A percentile compares a stretch with the other conserved stretches of the same genome.
phyloP scores from a whole-genome alignment of 1,140 invertebrate species.

The Thaumatotibia leucotreta region DNA sequence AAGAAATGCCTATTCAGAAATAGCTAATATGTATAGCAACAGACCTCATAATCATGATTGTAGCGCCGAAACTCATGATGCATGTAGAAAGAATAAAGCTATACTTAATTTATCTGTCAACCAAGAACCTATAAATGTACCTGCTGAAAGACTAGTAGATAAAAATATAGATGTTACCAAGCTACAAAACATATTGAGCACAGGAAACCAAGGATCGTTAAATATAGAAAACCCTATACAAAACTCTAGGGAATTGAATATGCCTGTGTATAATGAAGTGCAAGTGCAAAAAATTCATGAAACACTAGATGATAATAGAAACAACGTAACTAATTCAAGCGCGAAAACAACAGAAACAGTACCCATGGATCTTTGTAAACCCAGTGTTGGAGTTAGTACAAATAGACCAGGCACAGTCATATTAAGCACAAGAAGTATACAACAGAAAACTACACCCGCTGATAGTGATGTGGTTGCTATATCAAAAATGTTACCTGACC shows the following conservation, averaged over 20 bases:
- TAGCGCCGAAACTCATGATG: neutral
- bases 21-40: neutral
- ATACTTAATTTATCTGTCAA: neutral
- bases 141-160: neutral
- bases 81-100: neutral
- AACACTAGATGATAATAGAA: neutral
- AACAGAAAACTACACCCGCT: neutral
- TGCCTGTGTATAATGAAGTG: neutral
- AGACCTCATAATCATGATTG: neutral
- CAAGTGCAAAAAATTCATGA: neutral
- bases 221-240: neutral
- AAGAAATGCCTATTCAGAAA: neutral
- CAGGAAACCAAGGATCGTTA: neutral
- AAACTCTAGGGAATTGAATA: neutral
- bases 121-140: neutral
- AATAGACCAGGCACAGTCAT: neutral
- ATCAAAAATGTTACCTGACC: neutral
- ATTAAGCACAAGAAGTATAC: neutral
- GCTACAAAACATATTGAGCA: neutral
- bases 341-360: neutral
- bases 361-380: neutral
- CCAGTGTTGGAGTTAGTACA: neutral
- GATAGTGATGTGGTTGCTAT: neutral
- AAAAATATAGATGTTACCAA: neutral
- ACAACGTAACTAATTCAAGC: neutral